Conservation (phyloP, 2,797 vertebrate species). For the Cryptoprocta ferox region DNA sequence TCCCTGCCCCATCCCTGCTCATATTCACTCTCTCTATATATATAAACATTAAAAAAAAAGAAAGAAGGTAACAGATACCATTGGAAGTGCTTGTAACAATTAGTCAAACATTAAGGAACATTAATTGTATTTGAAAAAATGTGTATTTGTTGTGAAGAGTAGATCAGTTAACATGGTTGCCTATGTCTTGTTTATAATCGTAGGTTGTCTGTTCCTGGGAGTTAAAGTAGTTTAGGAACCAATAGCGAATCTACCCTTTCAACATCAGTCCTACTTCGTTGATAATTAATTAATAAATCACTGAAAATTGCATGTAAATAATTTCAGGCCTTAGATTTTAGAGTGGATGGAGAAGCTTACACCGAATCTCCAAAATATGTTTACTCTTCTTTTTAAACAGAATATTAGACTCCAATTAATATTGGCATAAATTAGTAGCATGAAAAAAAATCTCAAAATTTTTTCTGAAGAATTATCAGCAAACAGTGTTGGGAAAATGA, state of each 20-base stretch:
- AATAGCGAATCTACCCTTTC: conserved; percentile 37
- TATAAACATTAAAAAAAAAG: too few species aligned
- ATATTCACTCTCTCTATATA: too few species aligned
- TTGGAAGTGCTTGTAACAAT: neutral
- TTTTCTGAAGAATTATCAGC: neutral
- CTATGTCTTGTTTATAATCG: conserved; percentile 30
- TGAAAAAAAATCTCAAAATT: neutral
- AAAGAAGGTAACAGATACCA: neutral
- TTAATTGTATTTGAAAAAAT: conserved; percentile 8
- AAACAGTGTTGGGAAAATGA: neutral
- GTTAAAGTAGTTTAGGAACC: conserved; percentile 36
- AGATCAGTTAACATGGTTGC: conserved; percentile 61
- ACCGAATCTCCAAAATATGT: neutral
- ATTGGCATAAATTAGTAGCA: neutral
- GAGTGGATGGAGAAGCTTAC: neutral
- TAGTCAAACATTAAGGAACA: neutral
- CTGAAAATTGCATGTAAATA: conserved; percentile 44
- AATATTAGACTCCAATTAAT: conserved; percentile 1
- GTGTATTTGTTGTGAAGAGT: conserved; percentile 54
- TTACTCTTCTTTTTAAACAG: conserved; percentile 24
- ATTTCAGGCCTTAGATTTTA: conserved; percentile 45
- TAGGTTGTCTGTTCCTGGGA: conserved; percentile 20
- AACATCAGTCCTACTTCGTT: neutral
- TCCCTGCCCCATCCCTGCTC: too few species aligned
- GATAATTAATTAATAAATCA: conserved; percentile 51